Percentiles rank a stretch among this genome's conserved stretches.
These are phyloP conservation scores for Pseudoips prasinana DNA, from an alignment of 2,888 invertebrate species.

Conservation along the genomic window DNA sequence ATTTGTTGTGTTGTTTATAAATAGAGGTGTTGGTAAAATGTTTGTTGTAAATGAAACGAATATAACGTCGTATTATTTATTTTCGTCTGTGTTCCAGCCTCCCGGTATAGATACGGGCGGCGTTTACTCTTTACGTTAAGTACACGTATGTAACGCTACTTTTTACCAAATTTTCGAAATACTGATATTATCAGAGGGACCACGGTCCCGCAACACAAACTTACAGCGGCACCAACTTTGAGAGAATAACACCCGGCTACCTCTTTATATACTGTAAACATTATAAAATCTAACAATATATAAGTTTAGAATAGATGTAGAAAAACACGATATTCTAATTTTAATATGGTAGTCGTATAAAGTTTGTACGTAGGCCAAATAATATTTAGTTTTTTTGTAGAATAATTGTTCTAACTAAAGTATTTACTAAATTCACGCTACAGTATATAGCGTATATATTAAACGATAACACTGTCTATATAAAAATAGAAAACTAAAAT, in stretches of 20 bases:
- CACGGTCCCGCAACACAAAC: slow-evolving; percentile 72
- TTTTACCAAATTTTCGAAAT: slow-evolving; percentile 78
- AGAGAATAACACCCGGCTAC: slow-evolving; percentile 50
- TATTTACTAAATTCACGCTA: slow-evolving; percentile 10
- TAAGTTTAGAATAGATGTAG: slow-evolving; percentile 25
- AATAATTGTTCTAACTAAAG: slow-evolving; percentile 14
- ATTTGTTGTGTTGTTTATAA: too few species aligned
- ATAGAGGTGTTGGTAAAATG: too few species aligned
- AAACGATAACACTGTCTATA: background rate
- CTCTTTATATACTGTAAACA: slow-evolving; percentile 39
- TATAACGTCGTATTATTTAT: slow-evolving; percentile 80
- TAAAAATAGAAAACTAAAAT: too few species aligned
- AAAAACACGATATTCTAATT: slow-evolving; percentile 28
- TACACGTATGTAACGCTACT: slow-evolving; percentile 76
- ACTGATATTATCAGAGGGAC: slow-evolving; percentile 74
- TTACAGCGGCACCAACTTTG: slow-evolving; percentile 60
- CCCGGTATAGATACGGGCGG: slow-evolving; percentile 67
- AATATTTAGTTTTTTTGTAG: slow-evolving; percentile 15
- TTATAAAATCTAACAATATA: slow-evolving; percentile 38
- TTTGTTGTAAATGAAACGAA: slow-evolving; percentile 52
- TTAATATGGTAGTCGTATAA: slow-evolving; percentile 22
- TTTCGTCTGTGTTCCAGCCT: slow-evolving; percentile 73
- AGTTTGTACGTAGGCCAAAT: slow-evolving; percentile 38
- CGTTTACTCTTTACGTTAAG: slow-evolving; percentile 63
- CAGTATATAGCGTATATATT: slow-evolving; percentile 7